Conservation (phyloP, 2,888 invertebrate genomes). For the Cyrtodaria siliqua region DNA sequence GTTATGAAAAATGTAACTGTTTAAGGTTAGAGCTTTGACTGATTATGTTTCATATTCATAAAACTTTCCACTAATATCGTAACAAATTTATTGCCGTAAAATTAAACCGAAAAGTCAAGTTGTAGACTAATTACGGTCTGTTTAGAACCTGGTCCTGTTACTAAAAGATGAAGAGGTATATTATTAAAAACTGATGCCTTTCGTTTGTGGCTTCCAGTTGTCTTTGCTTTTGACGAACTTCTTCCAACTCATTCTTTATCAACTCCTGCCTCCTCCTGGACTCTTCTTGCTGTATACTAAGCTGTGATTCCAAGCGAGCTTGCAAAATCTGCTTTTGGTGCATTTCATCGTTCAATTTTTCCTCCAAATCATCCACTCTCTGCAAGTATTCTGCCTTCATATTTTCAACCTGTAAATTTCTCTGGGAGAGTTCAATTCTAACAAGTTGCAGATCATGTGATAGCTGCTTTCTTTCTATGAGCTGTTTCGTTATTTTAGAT, state of each 20-base stretch:
- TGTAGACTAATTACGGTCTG: too few relatives aligned
- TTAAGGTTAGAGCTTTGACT: too few relatives aligned
- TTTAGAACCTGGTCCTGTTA: too few relatives aligned
- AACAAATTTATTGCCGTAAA: too few relatives aligned
- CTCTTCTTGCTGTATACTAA: conserved; percentile 84
- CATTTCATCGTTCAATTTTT: conserved; percentile 83
- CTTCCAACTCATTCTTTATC: conserved; percentile 82
- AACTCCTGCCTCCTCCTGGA: conserved; percentile 80
- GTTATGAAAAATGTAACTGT: too few relatives aligned
- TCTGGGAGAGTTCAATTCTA: conserved; percentile 85
- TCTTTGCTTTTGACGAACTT: conserved; percentile 81
- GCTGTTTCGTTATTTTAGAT: conserved; percentile 80
- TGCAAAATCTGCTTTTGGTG: conserved; percentile 85
- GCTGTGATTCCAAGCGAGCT: conserved; percentile 83
- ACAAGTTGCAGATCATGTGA: conserved; percentile 85
- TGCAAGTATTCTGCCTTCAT: conserved; percentile 84
- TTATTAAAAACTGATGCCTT: too few relatives aligned
- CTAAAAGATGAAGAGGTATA: too few relatives aligned
- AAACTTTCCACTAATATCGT: too few relatives aligned
- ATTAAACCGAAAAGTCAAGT: too few relatives aligned
- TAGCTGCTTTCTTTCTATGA: conserved; percentile 85
- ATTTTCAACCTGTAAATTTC: conserved; percentile 84
- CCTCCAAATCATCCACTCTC: conserved; percentile 85
- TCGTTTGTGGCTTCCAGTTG: conserved; percentile 85
- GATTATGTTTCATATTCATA: too few relatives aligned